Evolutionary conservation across 2,888 invertebrate genomes (phyloP).

Genomic region (Strigamia crassipes): DNA sequence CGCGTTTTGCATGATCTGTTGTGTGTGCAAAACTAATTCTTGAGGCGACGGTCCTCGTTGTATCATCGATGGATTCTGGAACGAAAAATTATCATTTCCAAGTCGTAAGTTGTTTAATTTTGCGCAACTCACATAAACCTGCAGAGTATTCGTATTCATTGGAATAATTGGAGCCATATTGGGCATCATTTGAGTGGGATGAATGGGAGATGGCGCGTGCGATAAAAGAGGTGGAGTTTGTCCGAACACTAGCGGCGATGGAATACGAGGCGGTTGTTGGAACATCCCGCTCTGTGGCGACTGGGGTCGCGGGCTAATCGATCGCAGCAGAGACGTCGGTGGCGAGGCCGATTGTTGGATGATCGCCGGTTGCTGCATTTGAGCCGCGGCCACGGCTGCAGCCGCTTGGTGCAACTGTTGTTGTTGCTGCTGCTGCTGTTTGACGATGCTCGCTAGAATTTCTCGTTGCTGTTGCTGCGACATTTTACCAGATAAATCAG

Average conservation of each 20-base stretch:
- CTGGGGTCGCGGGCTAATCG: conserved; percentile 46
- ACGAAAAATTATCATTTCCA: background rate
- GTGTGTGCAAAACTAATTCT: conserved; percentile 81
- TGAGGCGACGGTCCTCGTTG: conserved; percentile 68
- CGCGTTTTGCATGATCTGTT: conserved; percentile 83
- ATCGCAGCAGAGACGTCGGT: conserved; percentile 14
- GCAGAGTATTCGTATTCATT: conserved; percentile 49
- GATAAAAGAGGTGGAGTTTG: conserved; percentile 59
- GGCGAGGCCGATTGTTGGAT: conserved; percentile 49
- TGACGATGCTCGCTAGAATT: conserved; percentile 70
- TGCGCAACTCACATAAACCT: conserved; percentile 51
- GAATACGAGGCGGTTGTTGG: conserved; percentile 67
- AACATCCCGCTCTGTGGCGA: conserved; percentile 49
- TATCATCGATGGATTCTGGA: conserved; percentile 44
- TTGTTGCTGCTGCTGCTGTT: conserved; percentile 59
- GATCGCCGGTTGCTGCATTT: conserved; percentile 47
- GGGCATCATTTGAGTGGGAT: conserved; percentile 55
- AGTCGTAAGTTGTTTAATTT: too few species aligned
- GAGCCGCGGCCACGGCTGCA: conserved; percentile 43
- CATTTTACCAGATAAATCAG: background rate
- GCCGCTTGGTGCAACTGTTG: conserved; percentile 48
- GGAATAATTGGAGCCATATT: conserved; percentile 44
- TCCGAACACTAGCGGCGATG: conserved; percentile 66
- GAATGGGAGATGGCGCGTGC: conserved; percentile 59
- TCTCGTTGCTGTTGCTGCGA: conserved; percentile 62